Percentiles rank a stretch among this genome's conserved stretches.
phyloP scores from a whole-genome alignment of 2,888 invertebrate genomes.

The Seira ritae region DNA sequence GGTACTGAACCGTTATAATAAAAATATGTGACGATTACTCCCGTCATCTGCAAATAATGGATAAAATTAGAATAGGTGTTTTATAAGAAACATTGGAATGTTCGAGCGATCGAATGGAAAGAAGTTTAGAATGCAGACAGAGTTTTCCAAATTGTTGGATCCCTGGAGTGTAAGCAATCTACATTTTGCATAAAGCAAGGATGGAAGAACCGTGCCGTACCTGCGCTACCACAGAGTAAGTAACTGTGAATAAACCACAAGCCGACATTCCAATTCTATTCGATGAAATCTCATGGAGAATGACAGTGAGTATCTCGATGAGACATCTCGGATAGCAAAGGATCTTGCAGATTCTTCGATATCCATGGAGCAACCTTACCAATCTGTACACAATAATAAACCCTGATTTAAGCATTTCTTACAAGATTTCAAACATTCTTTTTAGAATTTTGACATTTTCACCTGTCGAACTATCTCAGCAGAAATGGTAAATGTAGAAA shows the following conservation, averaged over 20 bases:
- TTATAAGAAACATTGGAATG: no score
- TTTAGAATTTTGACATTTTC: background rate
- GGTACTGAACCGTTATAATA: conserved; percentile 37
- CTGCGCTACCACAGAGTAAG: conserved; percentile 35
- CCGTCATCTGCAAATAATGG: no score
- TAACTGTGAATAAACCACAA: conserved; percentile 29
- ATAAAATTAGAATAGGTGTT: conserved; percentile 16
- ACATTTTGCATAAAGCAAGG: no score
- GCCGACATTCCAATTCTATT: conserved; percentile 35
- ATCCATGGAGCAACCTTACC: conserved; percentile 37
- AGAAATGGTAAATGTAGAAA: conserved; percentile 27
- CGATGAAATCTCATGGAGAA: conserved; percentile 33
- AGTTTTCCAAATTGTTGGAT: no score
- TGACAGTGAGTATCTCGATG: conserved; percentile 30
- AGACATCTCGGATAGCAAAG: background rate
- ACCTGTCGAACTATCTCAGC: conserved; percentile 32
- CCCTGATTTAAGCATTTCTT: background rate
- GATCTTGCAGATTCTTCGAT: conserved; percentile 25
- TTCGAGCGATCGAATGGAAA: no score
- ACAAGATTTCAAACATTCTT: background rate
- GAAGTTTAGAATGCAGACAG: no score
- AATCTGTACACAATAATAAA: conserved; percentile 1
- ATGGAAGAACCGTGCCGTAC: no score
- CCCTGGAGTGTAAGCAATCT: no score
- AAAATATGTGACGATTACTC: conserved; percentile 41